These are phyloP conservation scores for Druon quercuslanigerum DNA, from an alignment of 1,140 invertebrate genomes.

Conservation along the genomic window DNA sequence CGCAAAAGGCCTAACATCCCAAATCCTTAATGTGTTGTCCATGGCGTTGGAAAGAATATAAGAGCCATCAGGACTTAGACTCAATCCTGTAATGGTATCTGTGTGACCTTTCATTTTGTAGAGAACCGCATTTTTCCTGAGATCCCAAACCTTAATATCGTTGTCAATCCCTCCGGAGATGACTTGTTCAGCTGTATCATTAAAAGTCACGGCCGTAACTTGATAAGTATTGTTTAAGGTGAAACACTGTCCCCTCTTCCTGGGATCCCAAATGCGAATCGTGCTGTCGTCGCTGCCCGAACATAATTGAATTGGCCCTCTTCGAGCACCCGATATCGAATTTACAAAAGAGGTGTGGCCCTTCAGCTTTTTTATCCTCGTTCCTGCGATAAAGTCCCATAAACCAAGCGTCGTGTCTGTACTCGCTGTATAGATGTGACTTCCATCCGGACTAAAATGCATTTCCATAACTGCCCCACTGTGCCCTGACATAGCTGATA, in stretches of 20 bases:
- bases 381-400: constrained; percentile 94
- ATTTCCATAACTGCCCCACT: constrained; percentile 98
- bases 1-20: constrained; percentile 88
- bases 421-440: constrained; percentile 91
- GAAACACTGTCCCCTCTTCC: constrained; percentile 86
- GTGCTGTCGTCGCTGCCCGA: constrained; percentile 97
- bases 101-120: constrained; percentile 92
- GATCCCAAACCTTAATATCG: constrained; percentile 98
- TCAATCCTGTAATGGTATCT: constrained; percentile 95
- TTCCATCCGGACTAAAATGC: constrained; percentile 96
- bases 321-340: constrained; percentile 84
- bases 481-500: constrained; percentile 94
- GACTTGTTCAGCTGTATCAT: constrained; percentile 95
- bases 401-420: constrained; percentile 96
- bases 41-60: constrained; percentile 97
- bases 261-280: constrained; percentile 92
- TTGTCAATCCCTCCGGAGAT: constrained; percentile 97
- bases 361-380: constrained; percentile 93
- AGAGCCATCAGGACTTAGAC: constrained; percentile 95
- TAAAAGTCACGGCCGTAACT: constrained; percentile 94
- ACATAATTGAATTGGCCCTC: constrained; percentile 92
- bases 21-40: constrained; percentile 93
- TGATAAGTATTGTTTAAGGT: constrained; percentile 90
- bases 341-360: constrained; percentile 94
- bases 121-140: constrained; percentile 91